Base-by-base conservation (phyloP, 2,113 vertebrate genomes). In the Pterocles orientalis region DNA sequence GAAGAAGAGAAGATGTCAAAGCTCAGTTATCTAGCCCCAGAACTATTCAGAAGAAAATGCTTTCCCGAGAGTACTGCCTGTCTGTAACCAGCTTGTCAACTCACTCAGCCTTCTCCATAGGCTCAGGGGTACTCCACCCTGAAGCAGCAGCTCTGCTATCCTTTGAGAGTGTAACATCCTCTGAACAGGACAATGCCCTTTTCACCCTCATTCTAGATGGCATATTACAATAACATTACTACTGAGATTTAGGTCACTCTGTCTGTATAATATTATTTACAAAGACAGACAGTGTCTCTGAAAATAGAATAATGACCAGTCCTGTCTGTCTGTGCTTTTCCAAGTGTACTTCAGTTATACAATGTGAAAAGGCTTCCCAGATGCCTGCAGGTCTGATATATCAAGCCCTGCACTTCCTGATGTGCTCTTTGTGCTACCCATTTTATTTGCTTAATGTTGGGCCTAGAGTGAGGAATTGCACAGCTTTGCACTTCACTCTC, bases 361-460 rank as follows among this genome's bases (percentile, higher is more conserved):
- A 77, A 36, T 24, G 54, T 92, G 62, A 89, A 89, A 95, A 91
- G 47, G 70, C 57, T 82, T 29, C 17, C 9, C 15, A 20, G 77
- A 82, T 93, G 77, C 90, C 95, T 92, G 72, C n/a, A 84, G 70
- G 65, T 79, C 77, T 94, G 77, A 69, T 24, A 29, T 50, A 69
- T n/a, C n/a, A 56, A 95, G 51, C 6, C n/a, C 51, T 53, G 26
- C 77, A 36, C 50, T 66, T 89, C 62, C 83, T 73, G 28, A 62
- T 43, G 39, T 88, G 75, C 68, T 73, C 34, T 93, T 91, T 80
- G 45, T 31, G 24, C 57, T 72, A 21, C 54, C 54, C 45, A 24
- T 82, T 79, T 82, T 69, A 69, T 79, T 87, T 86, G 21, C 19
- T 73, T 77, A 53, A 33, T 66, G 56, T 58, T 90, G 58, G 34